Conservation (phyloP, 2,797 vertebrate species). For the Gambelia wislizenii region DNA sequence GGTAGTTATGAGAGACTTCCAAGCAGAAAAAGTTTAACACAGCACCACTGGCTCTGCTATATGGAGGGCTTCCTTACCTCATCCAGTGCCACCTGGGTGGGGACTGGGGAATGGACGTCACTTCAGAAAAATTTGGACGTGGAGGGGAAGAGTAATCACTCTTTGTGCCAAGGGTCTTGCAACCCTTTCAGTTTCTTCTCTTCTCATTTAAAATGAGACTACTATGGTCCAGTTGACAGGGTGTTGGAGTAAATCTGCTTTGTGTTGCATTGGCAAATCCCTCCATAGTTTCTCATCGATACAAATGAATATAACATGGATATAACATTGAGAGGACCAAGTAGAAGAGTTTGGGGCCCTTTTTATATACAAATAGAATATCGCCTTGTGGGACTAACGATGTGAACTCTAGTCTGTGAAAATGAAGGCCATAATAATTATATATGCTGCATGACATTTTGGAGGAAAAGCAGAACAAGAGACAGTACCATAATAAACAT, state of each 20-base stretch:
- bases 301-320: neutral
- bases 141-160: slow-evolving; percentile 62
- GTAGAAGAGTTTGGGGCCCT: too few species aligned
- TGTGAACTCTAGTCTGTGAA: too few species aligned
- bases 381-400: too few species aligned
- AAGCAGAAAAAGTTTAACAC: slow-evolving; percentile 66
- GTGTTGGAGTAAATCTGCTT: neutral
- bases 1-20: slow-evolving; percentile 73
- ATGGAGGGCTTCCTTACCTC: slow-evolving; percentile 71
- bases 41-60: slow-evolving; percentile 48
- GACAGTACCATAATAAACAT: too few species aligned
- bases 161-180: slow-evolving; percentile 52
- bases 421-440: too few species aligned
- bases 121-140: slow-evolving; percentile 66
- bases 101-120: slow-evolving; percentile 55
- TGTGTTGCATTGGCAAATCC: neutral
- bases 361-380: too few species aligned
- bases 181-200: slow-evolving; percentile 55
- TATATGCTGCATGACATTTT: too few species aligned
- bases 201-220: slow-evolving; percentile 59
- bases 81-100: slow-evolving; percentile 75
- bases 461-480: too few species aligned
- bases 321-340: too few species aligned
- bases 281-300: neutral
- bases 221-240: neutral